Evolutionary conservation across 1,140 invertebrate species (phyloP).

Genomic region (Coelopa frigida): DNA sequence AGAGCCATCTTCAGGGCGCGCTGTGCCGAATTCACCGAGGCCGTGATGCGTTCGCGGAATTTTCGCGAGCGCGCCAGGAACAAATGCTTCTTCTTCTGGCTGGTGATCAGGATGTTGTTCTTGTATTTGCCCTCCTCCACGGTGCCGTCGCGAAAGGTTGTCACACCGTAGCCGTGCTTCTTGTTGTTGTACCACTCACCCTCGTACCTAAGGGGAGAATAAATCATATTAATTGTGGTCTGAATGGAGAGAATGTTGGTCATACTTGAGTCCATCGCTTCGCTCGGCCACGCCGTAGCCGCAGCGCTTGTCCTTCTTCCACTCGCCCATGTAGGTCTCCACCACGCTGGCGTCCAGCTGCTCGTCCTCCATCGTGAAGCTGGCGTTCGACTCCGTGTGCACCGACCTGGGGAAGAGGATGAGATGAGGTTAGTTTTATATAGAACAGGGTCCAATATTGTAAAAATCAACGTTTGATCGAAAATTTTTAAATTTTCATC

Average conservation of each 20-base stretch:
- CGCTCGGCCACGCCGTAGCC: constrained; percentile 97
- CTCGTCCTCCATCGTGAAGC: constrained; percentile 94
- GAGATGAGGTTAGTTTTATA: neutral
- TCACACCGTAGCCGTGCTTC: constrained; percentile 99
- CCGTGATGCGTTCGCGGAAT: constrained; percentile 93
- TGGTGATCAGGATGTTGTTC: constrained; percentile 96
- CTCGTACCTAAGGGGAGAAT: constrained; percentile 62
- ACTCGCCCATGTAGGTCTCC: constrained; percentile 98
- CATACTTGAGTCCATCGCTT: constrained; percentile 79
- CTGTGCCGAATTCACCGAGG: constrained; percentile 87
- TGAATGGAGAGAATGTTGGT: neutral
- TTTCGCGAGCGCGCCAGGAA: constrained; percentile 96
- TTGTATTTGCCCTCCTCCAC: constrained; percentile 99
- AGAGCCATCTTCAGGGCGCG: constrained; percentile 96
- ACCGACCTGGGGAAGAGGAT: constrained; percentile 55
- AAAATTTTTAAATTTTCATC: too few relatives aligned
- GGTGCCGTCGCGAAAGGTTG: constrained; percentile 90
- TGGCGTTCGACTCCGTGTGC: constrained; percentile 92
- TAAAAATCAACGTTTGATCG: too few relatives aligned
- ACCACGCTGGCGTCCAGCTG: constrained; percentile 94
- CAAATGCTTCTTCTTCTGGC: constrained; percentile 94
- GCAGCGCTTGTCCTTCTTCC: constrained; percentile 99
- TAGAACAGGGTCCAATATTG: neutral
- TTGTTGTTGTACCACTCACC: constrained; percentile 99
- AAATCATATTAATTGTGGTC: constrained; percentile 1